Evolutionary conservation across 2,888 invertebrate genomes (phyloP).

Genomic region (Rhorus exstirpatorius): DNA sequence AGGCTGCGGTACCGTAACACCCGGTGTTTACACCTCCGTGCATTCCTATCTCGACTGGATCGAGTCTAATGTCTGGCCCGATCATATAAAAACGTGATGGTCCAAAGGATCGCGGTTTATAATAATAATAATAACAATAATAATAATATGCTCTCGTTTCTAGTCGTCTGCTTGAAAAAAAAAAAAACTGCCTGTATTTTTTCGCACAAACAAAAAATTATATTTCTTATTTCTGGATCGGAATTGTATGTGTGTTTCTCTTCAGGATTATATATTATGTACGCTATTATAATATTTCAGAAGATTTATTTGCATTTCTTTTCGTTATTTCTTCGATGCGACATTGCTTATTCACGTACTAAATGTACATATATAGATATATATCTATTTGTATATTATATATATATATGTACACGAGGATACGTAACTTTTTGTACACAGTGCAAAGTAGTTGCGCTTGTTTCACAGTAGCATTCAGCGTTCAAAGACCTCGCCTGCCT

Average conservation of each 20-base stretch:
- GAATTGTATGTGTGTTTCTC: too few relatives aligned
- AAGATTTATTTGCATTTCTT: constrained; percentile 52
- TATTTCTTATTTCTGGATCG: too few relatives aligned
- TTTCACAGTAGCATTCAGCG: constrained; percentile 31
- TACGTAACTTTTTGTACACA: constrained; percentile 55
- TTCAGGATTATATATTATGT: not conserved
- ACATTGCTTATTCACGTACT: constrained; percentile 13
- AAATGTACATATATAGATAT: too few relatives aligned
- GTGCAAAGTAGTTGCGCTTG: constrained; percentile 42
- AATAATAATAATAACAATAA: too few relatives aligned
- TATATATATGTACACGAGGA: too few relatives aligned
- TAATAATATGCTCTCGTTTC: constrained; percentile 20
- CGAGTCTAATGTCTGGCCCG: constrained; percentile 80
- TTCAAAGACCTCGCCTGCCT: constrained; percentile 16
- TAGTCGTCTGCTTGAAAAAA: constrained; percentile 27
- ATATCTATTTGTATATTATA: too few relatives aligned
- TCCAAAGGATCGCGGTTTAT: not conserved
- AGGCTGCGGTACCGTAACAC: constrained; percentile 77
- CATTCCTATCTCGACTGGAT: constrained; percentile 82
- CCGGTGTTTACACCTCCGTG: constrained; percentile 81
- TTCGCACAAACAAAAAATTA: not conserved
- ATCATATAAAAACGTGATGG: constrained; percentile 13
- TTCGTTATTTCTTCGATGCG: constrained; percentile 1
- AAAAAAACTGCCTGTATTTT: not conserved
- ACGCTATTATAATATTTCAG: constrained; percentile 11